Percentiles rank a stretch among this genome's conserved stretches.
Conservation (phyloP, 2,888 invertebrate genomes). For the Dynastes maya region DNA sequence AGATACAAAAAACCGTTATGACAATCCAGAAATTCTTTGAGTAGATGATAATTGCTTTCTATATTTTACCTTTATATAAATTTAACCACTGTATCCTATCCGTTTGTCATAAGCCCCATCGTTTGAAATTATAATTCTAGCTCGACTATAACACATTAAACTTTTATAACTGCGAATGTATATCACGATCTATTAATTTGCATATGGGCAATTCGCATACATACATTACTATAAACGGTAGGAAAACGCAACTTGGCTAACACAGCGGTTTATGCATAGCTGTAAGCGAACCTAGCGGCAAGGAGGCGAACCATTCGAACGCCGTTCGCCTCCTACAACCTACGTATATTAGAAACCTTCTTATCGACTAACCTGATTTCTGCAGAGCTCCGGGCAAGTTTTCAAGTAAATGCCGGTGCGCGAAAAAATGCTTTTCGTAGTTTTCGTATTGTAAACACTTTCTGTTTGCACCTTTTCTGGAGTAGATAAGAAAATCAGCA, state of each 20-base stretch:
- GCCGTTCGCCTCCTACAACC: slow-evolving; percentile 62
- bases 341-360: slow-evolving; percentile 65
- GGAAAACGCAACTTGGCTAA: slow-evolving; percentile 22
- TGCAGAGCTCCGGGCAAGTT: slow-evolving; percentile 57
- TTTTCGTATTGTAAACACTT: slow-evolving; percentile 58
- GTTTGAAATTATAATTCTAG: too few relatives aligned
- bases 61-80: too few relatives aligned
- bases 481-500: slow-evolving; percentile 53
- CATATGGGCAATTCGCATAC: not conserved
- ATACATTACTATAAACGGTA: slow-evolving; percentile 18
- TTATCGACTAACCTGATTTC: slow-evolving; percentile 66
- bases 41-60: too few relatives aligned
- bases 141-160: not conserved
- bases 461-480: slow-evolving; percentile 60
- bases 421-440: slow-evolving; percentile 54
- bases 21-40: too few relatives aligned
- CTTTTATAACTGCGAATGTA: not conserved
- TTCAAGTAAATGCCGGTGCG: slow-evolving; percentile 55
- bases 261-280: slow-evolving; percentile 41
- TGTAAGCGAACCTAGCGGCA: slow-evolving; percentile 59
- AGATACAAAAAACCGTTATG: too few relatives aligned
- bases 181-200: not conserved
- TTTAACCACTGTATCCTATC: too few relatives aligned
- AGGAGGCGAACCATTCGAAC: slow-evolving; percentile 61
- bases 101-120: too few relatives aligned